phyloP scores from a whole-genome alignment of 2,797 vertebrate genomes.

The Diplodus sargus region DNA sequence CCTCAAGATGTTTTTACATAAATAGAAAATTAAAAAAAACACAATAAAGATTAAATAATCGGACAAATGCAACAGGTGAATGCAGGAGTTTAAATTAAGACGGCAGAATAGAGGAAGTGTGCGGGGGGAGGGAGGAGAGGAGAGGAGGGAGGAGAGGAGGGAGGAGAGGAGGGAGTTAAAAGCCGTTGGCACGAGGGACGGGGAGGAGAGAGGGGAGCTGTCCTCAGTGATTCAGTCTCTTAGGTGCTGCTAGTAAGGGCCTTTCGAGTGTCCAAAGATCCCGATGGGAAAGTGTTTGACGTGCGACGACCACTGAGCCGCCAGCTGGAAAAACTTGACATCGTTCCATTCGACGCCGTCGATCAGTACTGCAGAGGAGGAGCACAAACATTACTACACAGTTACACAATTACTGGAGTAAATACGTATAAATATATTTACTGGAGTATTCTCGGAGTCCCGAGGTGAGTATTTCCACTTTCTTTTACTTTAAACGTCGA shows the following conservation, averaged over 20 bases:
- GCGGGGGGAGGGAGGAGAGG: constrained; percentile 5
- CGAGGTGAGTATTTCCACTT: not conserved
- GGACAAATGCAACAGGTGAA: constrained; percentile 60
- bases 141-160: not conserved
- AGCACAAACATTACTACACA: constrained; percentile 10
- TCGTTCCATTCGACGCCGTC: constrained; percentile 98
- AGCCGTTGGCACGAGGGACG: constrained; percentile 72
- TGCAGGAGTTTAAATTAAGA: constrained; percentile 78
- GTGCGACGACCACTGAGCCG: constrained; percentile 98
- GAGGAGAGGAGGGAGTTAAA: constrained; percentile 53
- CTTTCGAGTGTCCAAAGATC: constrained; percentile 95
- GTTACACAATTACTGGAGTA: not conserved
- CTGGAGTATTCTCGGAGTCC: not conserved
- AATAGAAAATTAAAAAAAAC: constrained; percentile 75
- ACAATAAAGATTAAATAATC: constrained; percentile 72
- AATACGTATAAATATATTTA: not conserved
- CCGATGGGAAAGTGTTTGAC: constrained; percentile 99
- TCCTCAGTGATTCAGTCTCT: constrained; percentile 72
- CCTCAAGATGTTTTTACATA: constrained; percentile 71
- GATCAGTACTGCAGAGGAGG: constrained; percentile 89
- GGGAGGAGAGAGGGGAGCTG: constrained; percentile 21
- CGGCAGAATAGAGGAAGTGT: constrained; percentile 52
- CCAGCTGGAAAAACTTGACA: constrained; percentile 99
- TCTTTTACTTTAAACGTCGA: not conserved
- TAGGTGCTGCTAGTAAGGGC: constrained; percentile 86